phyloP scores from a whole-genome alignment of 2,888 invertebrate genomes.

The Agonopterix alstromeriana region DNA sequence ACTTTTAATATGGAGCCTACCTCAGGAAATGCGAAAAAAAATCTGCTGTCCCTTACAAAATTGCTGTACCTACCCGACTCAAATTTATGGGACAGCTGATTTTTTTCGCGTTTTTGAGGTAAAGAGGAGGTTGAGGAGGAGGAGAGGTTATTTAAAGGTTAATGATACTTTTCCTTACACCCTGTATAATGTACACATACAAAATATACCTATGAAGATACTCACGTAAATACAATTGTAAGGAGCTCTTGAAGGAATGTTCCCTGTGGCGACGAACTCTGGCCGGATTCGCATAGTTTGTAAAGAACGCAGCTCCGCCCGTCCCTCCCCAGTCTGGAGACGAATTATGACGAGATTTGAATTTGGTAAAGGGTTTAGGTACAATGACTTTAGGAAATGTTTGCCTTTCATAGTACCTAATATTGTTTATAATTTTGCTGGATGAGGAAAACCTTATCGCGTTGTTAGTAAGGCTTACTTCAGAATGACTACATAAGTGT shows the following conservation, averaged over 20 bases:
- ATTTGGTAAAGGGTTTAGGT: background rate
- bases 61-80: too few species aligned
- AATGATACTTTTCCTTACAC: background rate
- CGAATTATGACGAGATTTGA: conserved; percentile 4
- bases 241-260: conserved; percentile 81
- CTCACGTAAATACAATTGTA: conserved; percentile 81
- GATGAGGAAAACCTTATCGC: too few species aligned
- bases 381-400: background rate
- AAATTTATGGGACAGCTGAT: too few species aligned
- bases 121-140: too few species aligned
- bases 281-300: conserved; percentile 79
- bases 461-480: too few species aligned
- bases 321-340: conserved; percentile 67
- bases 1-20: too few species aligned
- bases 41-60: too few species aligned
- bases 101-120: too few species aligned
- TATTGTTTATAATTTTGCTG: background rate
- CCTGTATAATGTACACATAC: background rate
- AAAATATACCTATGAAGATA: conserved; percentile 15
- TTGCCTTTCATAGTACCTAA: background rate
- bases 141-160: too few species aligned
- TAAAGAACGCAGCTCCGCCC: conserved; percentile 80
- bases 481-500: too few species aligned
- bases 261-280: conserved; percentile 49
- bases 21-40: too few species aligned